Base-by-base conservation (phyloP, 2,797 vertebrate species). In the Gambelia wislizenii region DNA sequence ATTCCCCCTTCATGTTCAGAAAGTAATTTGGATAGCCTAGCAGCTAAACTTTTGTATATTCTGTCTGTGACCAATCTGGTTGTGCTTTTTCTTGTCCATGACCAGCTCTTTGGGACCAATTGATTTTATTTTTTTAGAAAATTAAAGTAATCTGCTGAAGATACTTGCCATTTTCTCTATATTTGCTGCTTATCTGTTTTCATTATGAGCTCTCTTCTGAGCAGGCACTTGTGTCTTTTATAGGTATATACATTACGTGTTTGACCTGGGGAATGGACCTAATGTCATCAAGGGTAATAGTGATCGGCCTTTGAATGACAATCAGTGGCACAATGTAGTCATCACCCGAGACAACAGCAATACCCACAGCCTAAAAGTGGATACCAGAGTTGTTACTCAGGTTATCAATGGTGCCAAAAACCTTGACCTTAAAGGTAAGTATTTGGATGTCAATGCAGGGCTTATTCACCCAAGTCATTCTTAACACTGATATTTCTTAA, bases 321-420 rank as follows among this genome's bases (percentile, higher is more conserved):
- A 99, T 96, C 99, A 99, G 89, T 99, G 99, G 99, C 99, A 99
- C 95, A 99, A 99, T 0, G 99, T 99, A 0, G 98, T 99, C 70
- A 99, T 99, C 94, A 99, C 98, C 25, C 96, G 99, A 83, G 99
- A 99, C 95, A 99, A 99, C 97, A 99, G 98, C 94, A 99, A 99
- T 92, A 98, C 98, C 7, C 99, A 99, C 94, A 99, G 98, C 1
- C 96, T 99, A 47, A 99, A 99, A 93, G 99, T 99, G 70, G 99
- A 99, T 12, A 97, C 98, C 4, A 98, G 97, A 88, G 95, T 98
- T 74, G 98, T 99, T 54, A 99, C 98, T 92, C 98, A 99, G 93
- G 98, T 98, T 90, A 99, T 99, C 96, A 99, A 99, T 2, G 99
- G 99, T 85, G 99, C 99, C 95, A 99, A 99, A 96, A 99, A 99